These are phyloP conservation scores for Hirundo rustica DNA, from an alignment of 2,797 vertebrate species.

Conservation along the genomic window DNA sequence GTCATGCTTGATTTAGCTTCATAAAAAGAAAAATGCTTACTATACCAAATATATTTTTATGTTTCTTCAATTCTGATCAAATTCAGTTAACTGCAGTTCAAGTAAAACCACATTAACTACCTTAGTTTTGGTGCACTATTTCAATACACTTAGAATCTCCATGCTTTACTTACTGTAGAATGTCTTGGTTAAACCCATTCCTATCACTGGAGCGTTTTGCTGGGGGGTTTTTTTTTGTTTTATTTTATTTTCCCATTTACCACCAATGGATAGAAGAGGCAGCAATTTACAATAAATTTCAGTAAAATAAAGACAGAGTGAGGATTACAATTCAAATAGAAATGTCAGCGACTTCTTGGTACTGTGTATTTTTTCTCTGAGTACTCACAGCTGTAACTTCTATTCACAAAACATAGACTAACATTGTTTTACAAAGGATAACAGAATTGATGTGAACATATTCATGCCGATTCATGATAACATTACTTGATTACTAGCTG, in stretches of 20 bases:
- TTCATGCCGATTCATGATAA: background rate
- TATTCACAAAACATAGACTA: background rate
- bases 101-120: background rate
- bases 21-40: background rate
- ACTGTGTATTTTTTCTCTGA: background rate
- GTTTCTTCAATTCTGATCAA: background rate
- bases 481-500: background rate
- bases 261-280: background rate
- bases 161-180: background rate
- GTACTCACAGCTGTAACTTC: background rate
- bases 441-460: background rate
- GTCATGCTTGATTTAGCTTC: background rate
- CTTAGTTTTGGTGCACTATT: background rate
- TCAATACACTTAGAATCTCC: background rate
- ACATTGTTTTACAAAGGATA: background rate
- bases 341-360: background rate
- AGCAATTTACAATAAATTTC: background rate
- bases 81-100: background rate
- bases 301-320: background rate
- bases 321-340: background rate
- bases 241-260: background rate
- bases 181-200: background rate
- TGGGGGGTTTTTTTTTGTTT: rapidly evolving
- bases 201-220: background rate
- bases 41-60: background rate